Percentiles rank a stretch among this genome's conserved stretches.
phyloP scores from a whole-genome alignment of 2,113 vertebrate genomes.

The Morone chrysops region DNA sequence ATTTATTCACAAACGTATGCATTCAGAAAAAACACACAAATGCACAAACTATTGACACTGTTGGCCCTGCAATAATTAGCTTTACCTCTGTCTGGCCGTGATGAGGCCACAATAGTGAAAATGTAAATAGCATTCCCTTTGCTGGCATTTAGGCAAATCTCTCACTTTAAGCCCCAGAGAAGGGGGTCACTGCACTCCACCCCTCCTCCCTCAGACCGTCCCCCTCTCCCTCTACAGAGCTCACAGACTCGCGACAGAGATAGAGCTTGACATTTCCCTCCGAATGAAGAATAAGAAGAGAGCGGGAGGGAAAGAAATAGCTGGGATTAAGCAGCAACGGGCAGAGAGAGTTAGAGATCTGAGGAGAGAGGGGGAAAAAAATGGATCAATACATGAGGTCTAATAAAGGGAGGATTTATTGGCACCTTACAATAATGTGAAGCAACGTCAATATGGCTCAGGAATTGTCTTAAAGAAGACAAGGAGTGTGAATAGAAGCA shows the following conservation, averaged over 20 bases:
- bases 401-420: slow-evolving; percentile 80
- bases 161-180: slow-evolving; percentile 52
- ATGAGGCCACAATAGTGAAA: slow-evolving; percentile 11
- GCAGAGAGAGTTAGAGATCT: slow-evolving; percentile 65
- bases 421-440: slow-evolving; percentile 73
- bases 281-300: slow-evolving; percentile 49
- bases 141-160: slow-evolving; percentile 73
- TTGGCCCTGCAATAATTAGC: slow-evolving; percentile 33
- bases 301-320: slow-evolving; percentile 11
- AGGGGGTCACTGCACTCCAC: slow-evolving; percentile 5
- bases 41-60: background rate
- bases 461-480: slow-evolving; percentile 56
- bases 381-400: slow-evolving; percentile 72
- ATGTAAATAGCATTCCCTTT: slow-evolving; percentile 59
- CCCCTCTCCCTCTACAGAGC: slow-evolving; percentile 31
- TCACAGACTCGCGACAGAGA: slow-evolving; percentile 50
- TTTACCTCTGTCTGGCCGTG: background rate
- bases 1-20: slow-evolving; percentile 16
- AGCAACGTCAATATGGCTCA: slow-evolving; percentile 66
- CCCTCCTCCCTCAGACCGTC: background rate
- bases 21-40: slow-evolving; percentile 22
- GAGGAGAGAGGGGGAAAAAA: slow-evolving; percentile 29
- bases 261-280: slow-evolving; percentile 71
- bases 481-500: slow-evolving; percentile 14
- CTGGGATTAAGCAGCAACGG: slow-evolving; percentile 51